A percentile compares a stretch with the other conserved stretches of the same genome.
phyloP scores from a whole-genome alignment of 1,140 invertebrate species.

The Tetramorium parvispinum region DNA sequence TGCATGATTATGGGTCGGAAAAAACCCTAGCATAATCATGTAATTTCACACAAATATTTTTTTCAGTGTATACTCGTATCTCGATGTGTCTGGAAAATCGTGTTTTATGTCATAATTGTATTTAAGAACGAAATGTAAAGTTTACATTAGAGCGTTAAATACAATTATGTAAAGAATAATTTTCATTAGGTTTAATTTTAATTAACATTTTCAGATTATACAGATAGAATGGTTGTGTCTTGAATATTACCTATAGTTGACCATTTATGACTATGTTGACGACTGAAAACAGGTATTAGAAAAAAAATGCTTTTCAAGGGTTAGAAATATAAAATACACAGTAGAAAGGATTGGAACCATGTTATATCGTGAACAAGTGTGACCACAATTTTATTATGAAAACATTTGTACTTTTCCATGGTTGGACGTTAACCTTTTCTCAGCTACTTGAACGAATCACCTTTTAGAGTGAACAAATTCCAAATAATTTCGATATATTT shows the following conservation, averaged over 20 bases:
- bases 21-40: too few relatives aligned
- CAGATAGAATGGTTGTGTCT: not conserved
- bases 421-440: not conserved
- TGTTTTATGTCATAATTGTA: not conserved
- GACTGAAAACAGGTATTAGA: not conserved
- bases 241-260: not conserved
- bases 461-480: not conserved
- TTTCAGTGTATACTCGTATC: not conserved
- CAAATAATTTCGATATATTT: not conserved
- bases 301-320: not conserved
- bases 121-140: constrained; percentile 20
- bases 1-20: too few relatives aligned
- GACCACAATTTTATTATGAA: not conserved
- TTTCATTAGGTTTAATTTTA: constrained; percentile 8
- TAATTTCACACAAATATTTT: too few relatives aligned
- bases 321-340: not conserved
- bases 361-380: not conserved
- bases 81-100: constrained; percentile 20
- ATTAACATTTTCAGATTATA: not conserved
- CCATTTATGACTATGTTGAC: not conserved
- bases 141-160: constrained; percentile 21
- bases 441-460: not conserved
- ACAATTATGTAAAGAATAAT: constrained; percentile 24
- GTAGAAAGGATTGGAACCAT: not conserved
- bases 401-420: not conserved